Percentiles rank a stretch among this genome's conserved stretches.
phyloP scores from a whole-genome alignment of 2,888 invertebrate genomes.

The Phaonia tiefii region DNA sequence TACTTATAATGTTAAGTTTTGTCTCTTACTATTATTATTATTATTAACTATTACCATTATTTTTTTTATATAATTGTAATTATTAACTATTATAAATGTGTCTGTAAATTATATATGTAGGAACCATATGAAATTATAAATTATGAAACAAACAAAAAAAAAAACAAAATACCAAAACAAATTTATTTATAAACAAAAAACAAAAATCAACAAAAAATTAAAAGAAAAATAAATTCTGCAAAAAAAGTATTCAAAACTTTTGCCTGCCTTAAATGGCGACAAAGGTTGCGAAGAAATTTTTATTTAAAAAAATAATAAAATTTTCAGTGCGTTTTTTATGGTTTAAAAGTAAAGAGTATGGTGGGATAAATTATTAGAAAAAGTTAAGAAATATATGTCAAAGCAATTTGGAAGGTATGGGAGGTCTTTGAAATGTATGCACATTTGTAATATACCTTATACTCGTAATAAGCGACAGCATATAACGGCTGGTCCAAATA shows the following conservation, averaged over 20 bases:
- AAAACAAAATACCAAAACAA: constrained; percentile 29
- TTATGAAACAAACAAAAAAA: constrained; percentile 33
- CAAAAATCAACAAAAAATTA: constrained; percentile 34
- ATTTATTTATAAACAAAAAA: constrained; percentile 45
- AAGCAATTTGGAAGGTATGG: too few relatives aligned
- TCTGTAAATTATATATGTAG: constrained; percentile 59
- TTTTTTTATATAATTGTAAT: constrained; percentile 24
- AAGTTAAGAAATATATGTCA: too few relatives aligned
- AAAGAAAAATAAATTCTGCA: constrained; percentile 39
- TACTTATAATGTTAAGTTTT: constrained; percentile 55
- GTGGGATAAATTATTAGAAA: too few relatives aligned
- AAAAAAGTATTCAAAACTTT: constrained; percentile 39
- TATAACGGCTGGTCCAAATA: too few relatives aligned
- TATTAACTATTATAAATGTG: constrained; percentile 55
- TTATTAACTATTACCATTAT: constrained; percentile 8
- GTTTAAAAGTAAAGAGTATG: too few relatives aligned
- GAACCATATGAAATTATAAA: constrained; percentile 59
- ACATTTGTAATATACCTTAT: too few relatives aligned
- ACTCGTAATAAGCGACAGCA: too few relatives aligned
- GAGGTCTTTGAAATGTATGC: too few relatives aligned
- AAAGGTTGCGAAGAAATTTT: constrained; percentile 44
- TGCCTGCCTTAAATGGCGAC: background rate
- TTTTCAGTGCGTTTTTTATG: constrained; percentile 22
- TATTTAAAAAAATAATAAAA: constrained; percentile 43
- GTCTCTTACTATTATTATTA: constrained; percentile 35